Conservation (phyloP, 2,888 invertebrate species). For the Oscheius myriophilus region DNA sequence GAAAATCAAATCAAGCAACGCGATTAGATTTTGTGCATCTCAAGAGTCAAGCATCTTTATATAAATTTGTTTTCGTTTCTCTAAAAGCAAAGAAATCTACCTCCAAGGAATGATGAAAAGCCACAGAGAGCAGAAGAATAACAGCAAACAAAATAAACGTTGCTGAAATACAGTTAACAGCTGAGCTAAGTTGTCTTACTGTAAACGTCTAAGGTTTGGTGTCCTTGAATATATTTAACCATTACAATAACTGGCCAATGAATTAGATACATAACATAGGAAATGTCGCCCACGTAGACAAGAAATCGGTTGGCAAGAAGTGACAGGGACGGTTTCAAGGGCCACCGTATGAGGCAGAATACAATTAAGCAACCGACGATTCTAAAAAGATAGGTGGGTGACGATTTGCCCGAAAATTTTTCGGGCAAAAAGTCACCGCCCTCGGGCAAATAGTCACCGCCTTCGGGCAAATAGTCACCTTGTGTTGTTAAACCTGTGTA, state of each 20-base stretch:
- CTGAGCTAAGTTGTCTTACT: neutral
- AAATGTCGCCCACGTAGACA: constrained; percentile 23
- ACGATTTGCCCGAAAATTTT: too few relatives aligned
- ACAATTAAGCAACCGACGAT: constrained; percentile 2
- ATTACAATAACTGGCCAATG: constrained; percentile 21
- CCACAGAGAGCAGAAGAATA: constrained; percentile 1
- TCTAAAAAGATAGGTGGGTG: constrained; percentile 6
- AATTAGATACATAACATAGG: constrained; percentile 14
- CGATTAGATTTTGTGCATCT: too few relatives aligned
- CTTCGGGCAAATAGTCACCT: too few relatives aligned
- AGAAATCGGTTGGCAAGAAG: constrained; percentile 2
- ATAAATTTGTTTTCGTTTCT: too few relatives aligned
- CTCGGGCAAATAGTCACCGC: too few relatives aligned
- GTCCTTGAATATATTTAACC: constrained; percentile 7
- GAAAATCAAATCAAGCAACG: too few relatives aligned
- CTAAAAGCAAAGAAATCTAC: neutral
- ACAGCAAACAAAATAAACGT: neutral
- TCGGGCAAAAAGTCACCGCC: too few relatives aligned
- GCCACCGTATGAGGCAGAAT: neutral
- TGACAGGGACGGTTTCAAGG: neutral
- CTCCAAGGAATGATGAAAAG: constrained; percentile 11
- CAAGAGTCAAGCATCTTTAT: too few relatives aligned
- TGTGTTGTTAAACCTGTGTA: too few relatives aligned
- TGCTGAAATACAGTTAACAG: neutral
- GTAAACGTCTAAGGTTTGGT: neutral